phyloP scores from a whole-genome alignment of 1,140 invertebrate genomes.

The Vollenhovia emeryi region DNA sequence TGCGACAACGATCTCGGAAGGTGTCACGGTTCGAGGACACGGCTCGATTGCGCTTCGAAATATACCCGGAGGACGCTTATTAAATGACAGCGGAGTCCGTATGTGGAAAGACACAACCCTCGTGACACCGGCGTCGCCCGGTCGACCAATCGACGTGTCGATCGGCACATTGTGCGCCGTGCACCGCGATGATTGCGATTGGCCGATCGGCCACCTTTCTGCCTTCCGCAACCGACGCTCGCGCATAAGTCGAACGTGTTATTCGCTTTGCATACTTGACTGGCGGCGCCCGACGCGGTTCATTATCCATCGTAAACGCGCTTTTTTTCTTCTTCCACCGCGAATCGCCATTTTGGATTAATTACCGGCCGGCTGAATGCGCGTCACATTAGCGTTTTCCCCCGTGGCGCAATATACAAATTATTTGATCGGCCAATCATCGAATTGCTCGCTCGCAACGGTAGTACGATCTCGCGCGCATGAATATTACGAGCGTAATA shows the following conservation, averaged over 20 bases:
- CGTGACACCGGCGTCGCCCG: constrained; percentile 1
- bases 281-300: constrained; percentile 51
- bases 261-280: constrained; percentile 73
- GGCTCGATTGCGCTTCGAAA: constrained; percentile 14
- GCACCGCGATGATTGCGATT: constrained; percentile 62
- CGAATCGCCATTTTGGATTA: constrained; percentile 69
- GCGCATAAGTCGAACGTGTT: constrained; percentile 57
- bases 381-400: constrained; percentile 53
- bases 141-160: constrained; percentile 61
- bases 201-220: constrained; percentile 56
- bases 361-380: constrained; percentile 58
- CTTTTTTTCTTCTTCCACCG: constrained; percentile 66
- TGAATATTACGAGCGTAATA: constrained; percentile 64
- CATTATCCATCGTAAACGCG: constrained; percentile 63
- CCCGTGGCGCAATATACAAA: constrained; percentile 32
- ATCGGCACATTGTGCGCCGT: constrained; percentile 27
- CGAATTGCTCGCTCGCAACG: background rate
- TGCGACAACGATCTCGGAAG: constrained; percentile 25
- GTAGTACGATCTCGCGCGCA: constrained; percentile 17
- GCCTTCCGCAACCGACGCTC: constrained; percentile 36
- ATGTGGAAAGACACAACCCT: constrained; percentile 41
- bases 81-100: constrained; percentile 8
- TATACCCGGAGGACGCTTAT: constrained; percentile 44
- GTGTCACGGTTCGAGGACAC: constrained; percentile 45
- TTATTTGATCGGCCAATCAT: constrained; percentile 56